Conservation (phyloP, 2,113 vertebrate species). For the Pseudonaja textilis region DNA sequence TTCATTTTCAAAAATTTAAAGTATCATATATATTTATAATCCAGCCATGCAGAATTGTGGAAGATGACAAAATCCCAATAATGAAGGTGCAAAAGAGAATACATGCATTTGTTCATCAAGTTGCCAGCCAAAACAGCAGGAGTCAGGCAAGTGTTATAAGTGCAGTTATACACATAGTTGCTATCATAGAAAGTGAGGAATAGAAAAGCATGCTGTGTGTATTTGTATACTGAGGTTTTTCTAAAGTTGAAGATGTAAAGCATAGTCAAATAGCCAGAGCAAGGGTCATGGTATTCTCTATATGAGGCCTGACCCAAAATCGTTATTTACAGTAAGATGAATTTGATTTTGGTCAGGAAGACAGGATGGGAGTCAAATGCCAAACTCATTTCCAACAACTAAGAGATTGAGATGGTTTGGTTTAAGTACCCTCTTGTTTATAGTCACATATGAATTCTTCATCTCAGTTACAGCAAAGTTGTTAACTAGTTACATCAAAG, state of each 20-base stretch:
- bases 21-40: not conserved
- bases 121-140: not conserved
- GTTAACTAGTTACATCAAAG: not conserved
- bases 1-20: not conserved
- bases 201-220: not conserved
- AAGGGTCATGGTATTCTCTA: not conserved
- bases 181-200: not conserved
- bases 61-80: not conserved
- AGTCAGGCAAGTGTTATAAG: not conserved
- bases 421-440: too few relatives aligned
- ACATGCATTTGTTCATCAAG: not conserved
- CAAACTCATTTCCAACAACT: not conserved
- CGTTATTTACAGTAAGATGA: not conserved
- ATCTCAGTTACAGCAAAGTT: not conserved
- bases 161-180: not conserved
- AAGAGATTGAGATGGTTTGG: not conserved
- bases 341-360: not conserved
- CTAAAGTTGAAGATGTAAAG: not conserved
- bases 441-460: not conserved
- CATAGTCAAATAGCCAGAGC: not conserved
- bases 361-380: not conserved
- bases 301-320: not conserved
- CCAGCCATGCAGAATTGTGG: not conserved
- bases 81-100: not conserved
- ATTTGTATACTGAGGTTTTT: not conserved